These are phyloP conservation scores for Ia io DNA, from an alignment of 2,113 vertebrate species.

Conservation along the genomic window DNA sequence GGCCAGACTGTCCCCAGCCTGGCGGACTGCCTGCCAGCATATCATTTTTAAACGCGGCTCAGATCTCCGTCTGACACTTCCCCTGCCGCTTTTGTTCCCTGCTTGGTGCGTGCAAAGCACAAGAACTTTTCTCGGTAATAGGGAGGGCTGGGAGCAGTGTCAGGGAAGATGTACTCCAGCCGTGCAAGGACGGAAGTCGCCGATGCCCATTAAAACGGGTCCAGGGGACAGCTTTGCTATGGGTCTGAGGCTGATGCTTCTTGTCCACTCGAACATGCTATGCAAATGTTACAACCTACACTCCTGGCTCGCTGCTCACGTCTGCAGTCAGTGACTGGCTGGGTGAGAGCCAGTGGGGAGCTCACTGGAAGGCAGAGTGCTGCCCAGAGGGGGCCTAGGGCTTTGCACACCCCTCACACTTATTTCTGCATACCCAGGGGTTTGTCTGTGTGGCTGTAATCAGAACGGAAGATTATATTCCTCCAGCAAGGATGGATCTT, in stretches of 20 bases:
- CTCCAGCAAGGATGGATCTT: neutral
- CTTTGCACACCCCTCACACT: neutral
- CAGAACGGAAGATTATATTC: neutral
- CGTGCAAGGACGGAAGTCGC: slow-evolving; percentile 59
- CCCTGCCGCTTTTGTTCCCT: slow-evolving; percentile 65
- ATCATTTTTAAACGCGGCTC: slow-evolving; percentile 51
- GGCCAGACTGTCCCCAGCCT: neutral
- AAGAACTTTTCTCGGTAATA: slow-evolving; percentile 72
- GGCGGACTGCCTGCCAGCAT: neutral
- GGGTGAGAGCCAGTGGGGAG: neutral
- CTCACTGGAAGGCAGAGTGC: neutral
- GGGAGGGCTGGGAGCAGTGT: slow-evolving; percentile 72
- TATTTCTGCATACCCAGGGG: neutral
- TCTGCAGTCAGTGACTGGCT: neutral
- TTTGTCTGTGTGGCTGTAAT: rapidly evolving
- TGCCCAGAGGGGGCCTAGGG: neutral
- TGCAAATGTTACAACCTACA: neutral
- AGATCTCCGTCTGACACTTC: slow-evolving; percentile 28
- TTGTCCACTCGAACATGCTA: neutral
- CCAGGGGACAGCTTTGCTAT: slow-evolving; percentile 5
- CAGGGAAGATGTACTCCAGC: slow-evolving; percentile 66
- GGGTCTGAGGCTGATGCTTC: neutral
- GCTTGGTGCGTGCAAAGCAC: neutral
- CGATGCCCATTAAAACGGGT: neutral
- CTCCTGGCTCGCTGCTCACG: neutral